Base-by-base conservation (phyloP, 2,113 vertebrate species). In the Cavia aperea region DNA sequence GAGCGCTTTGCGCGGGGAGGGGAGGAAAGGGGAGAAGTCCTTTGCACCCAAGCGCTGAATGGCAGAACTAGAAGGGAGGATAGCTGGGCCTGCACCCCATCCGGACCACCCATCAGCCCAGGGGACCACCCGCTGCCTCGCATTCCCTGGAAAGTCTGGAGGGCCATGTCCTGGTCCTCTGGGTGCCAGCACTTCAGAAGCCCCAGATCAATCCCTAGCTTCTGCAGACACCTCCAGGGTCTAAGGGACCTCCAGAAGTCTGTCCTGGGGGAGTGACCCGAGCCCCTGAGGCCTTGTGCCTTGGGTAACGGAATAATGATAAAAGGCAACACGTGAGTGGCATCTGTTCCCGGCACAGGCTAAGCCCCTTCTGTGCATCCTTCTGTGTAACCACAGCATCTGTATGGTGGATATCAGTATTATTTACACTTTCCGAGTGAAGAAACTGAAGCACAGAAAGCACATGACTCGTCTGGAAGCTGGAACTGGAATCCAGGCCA, bases 371-470 rank as follows among this genome's bases (percentile, higher is more conserved):
- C 19, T 39, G 26, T 18, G 36, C 51, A 46, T 78, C 26, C 14
- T 90, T 90, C 93, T 79, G 63, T 56, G 78, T 63, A 78, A 62
- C 82, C 79, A 54, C 58, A 70, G 39, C 75, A 68, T 86, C 58
- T 85, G 7, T 23, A 9, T 54, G 77, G 77, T 31, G 78, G 66
- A 39, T 66, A 49, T 51, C 39, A 46, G 21, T 14, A 26, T 79
- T 70, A 94, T 70, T 31, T 51, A 33, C 58, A 54, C 31, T 91
- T 90, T 62, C 87, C 60, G 66, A 60, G 84, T 43, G 65, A 94
- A 81, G 46, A 92, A 58, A 84, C 1, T 2, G 83, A 94, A 77
- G 51, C 68, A 84, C n/a, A 65, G 60, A 82, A 75, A 82, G n/a
- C 73, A 78, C 82, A 66, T 89, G 77, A 51, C 14, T 79, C 86